Conservation (phyloP, 2,113 vertebrate species). For the Mesitornis unicolor region DNA sequence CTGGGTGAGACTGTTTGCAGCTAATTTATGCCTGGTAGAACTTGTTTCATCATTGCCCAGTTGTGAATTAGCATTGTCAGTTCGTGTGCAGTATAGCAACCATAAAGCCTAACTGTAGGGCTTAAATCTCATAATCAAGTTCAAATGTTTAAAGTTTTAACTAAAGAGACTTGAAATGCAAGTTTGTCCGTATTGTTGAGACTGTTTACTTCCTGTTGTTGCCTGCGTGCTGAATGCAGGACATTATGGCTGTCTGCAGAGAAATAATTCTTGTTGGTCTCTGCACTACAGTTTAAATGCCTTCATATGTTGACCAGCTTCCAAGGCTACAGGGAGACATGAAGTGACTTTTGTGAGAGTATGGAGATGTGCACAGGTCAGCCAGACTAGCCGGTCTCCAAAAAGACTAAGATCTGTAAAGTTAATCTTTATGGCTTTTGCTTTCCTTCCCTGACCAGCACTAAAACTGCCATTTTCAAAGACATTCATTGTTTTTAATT, state of each 20-base stretch:
- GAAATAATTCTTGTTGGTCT: not conserved
- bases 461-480: not conserved
- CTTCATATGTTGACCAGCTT: not conserved
- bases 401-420: not conserved
- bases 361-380: not conserved
- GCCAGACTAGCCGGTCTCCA: not conserved
- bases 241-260: not conserved
- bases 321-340: not conserved
- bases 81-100: not conserved
- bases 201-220: not conserved
- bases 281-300: not conserved
- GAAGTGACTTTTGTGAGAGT: not conserved
- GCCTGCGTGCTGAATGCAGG: not conserved
- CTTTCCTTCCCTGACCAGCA: not conserved
- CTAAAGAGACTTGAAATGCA: not conserved
- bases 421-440: not conserved
- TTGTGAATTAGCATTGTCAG: not conserved
- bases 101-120: not conserved
- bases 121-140: not conserved
- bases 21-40: not conserved
- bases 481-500: not conserved
- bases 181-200: not conserved
- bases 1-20: not conserved
- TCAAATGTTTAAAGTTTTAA: not conserved
- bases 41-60: not conserved